Evolutionary conservation across 2,113 vertebrate species (phyloP).

Genomic region (Gopherus evgoodei): DNA sequence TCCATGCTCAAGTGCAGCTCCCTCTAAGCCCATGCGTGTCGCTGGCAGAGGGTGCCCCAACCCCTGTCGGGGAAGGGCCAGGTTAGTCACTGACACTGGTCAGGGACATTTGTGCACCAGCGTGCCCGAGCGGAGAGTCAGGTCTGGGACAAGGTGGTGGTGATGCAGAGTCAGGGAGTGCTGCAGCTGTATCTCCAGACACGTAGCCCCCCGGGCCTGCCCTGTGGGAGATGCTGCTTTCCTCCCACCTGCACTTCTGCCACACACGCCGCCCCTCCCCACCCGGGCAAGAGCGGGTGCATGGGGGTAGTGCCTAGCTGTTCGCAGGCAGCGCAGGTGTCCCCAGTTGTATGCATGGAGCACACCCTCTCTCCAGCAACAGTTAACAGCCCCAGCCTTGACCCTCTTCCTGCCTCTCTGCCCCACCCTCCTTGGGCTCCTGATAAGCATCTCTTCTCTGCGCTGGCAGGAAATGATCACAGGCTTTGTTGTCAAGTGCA

Average conservation of each 20-base stretch:
- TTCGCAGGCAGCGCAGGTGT: not conserved
- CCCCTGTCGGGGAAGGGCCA: not conserved
- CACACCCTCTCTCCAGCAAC: not conserved
- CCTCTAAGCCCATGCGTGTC: not conserved
- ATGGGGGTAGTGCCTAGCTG: not conserved
- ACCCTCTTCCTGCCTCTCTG: not conserved
- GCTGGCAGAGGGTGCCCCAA: too few relatives aligned
- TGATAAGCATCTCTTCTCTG: not conserved
- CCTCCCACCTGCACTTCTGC: not conserved
- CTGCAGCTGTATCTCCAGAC: not conserved
- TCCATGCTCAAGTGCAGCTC: not conserved
- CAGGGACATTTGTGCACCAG: too few relatives aligned
- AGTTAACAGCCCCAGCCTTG: not conserved
- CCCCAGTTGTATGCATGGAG: not conserved
- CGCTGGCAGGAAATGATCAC: not conserved
- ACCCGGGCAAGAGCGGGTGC: fast-evolving
- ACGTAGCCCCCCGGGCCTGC: not conserved
- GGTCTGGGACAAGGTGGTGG: not conserved
- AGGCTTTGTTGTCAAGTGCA: not conserved
- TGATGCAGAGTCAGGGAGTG: not conserved
- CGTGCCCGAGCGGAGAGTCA: not conserved
- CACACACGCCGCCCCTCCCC: too few relatives aligned
- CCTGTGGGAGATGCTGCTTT: not conserved
- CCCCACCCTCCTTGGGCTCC: not conserved
- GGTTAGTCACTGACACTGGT: not conserved